These are phyloP conservation scores for Crotalus viridis DNA, from an alignment of 2,113 vertebrate species.

Conservation along the genomic window DNA sequence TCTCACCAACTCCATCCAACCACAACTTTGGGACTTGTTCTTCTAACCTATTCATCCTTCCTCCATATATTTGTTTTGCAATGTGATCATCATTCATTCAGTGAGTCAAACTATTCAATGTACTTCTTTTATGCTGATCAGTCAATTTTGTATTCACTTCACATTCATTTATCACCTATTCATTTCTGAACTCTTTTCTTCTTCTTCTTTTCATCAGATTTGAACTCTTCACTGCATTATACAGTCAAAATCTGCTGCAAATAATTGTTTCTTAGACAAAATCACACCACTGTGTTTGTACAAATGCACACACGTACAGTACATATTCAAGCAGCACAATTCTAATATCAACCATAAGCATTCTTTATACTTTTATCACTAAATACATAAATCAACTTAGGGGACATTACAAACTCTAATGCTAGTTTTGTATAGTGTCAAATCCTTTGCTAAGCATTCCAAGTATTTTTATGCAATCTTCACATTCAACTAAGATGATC, in stretches of 20 bases:
- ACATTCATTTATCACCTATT: neutral
- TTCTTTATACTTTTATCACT: neutral
- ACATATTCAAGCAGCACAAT: neutral
- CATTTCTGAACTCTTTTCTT: neutral
- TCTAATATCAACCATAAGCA: neutral
- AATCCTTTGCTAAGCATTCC: neutral
- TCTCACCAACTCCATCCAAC: neutral
- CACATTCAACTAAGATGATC: neutral
- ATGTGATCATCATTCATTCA: neutral
- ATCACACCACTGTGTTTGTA: neutral
- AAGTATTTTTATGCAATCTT: neutral
- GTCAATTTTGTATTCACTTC: neutral
- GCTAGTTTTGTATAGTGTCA: neutral
- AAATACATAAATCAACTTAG: neutral
- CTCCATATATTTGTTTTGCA: neutral
- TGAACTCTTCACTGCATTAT: neutral
- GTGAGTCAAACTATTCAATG: neutral
- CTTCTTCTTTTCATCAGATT: neutral
- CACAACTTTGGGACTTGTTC: neutral
- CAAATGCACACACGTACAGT: neutral
- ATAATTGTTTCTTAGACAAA: neutral
- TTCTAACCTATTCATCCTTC: neutral
- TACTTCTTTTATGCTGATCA: neutral
- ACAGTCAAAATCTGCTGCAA: neutral
- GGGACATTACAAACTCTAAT: neutral